phyloP scores from a whole-genome alignment of 2,888 invertebrate species.

The Oegoconia quadripuncta region DNA sequence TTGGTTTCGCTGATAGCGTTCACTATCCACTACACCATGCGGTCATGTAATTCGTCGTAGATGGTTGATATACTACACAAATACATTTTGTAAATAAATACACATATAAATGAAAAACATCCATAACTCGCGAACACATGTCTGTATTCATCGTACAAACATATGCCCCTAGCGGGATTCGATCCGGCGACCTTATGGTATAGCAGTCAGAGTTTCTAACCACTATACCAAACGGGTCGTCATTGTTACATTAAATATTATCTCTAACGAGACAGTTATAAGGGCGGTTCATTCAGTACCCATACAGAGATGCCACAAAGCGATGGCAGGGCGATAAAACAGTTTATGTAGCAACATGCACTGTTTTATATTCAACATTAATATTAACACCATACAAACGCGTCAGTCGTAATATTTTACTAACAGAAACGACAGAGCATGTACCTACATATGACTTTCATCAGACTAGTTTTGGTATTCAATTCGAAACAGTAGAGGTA shows the following conservation, averaged over 20 bases:
- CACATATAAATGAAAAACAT: no score
- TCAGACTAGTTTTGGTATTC: conserved; percentile 43
- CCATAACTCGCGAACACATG: no score
- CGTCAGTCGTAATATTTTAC: conserved; percentile 59
- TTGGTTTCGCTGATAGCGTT: no score
- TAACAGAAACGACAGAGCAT: conserved; percentile 42
- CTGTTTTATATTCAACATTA: conserved; percentile 71
- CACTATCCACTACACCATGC: no score
- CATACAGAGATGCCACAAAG: conserved; percentile 25
- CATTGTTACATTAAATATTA: not conserved
- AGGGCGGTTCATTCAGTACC: conserved; percentile 27
- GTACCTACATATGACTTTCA: conserved; percentile 49
- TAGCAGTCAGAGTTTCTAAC: no score
- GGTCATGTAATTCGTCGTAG: no score
- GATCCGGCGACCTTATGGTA: no score
- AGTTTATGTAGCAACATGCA: conserved; percentile 32
- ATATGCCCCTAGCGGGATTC: no score
- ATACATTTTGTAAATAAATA: no score
- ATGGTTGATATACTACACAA: no score
- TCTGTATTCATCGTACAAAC: no score
- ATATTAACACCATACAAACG: conserved; percentile 62
- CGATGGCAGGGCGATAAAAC: conserved; percentile 28
- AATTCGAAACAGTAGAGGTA: conserved; percentile 32
- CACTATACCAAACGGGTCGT: no score
- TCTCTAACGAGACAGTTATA: conserved; percentile 5